Base-by-base conservation (phyloP, 2,797 vertebrate genomes). In the Salarias fasciatus region DNA sequence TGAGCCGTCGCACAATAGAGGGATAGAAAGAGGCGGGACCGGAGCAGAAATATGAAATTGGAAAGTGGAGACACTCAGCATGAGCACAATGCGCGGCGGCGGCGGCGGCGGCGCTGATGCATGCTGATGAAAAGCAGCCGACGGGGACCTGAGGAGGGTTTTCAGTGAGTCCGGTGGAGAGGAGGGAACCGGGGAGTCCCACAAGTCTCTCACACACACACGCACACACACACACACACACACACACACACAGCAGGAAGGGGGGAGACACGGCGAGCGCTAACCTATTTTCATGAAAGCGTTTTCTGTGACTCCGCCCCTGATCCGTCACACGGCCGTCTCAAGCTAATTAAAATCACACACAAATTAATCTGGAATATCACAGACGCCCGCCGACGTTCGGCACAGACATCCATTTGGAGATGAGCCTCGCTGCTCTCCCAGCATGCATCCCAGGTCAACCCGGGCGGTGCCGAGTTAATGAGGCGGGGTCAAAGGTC, bases 71-170 rank as follows among this genome's bases (percentile, higher is more conserved):
- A 75, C 63, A 57, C 76, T 71, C 80, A 36, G 72, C 43, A 48
- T 62, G 72, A 77, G 53, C 5, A 6, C 4, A 68, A 62, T 36
- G 4, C 48, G 9, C 12, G 9, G 30, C 47, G 47, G 38, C 33
- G 1, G 33, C 3, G 3, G 4, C 9, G 35, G 4, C 35, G 5
- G 35, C 9, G 35, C 50, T 51, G 67, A 74, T 65, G 66, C 63
- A 73, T 84, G 76, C 80, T 77, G 88, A 88, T 86, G 76, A 81
- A 89, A 83, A 79, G 67, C 84, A 83, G 74, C 83, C 59, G 69
- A 85, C n/a, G n/a, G 59, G 44, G 53, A 69, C 48, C 61, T 15
- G 75, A 85, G 75, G 81, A 87, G 78, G 55, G 31, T n/a, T n/a
- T n/a, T n/a, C n/a, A 61, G 45, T 49, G 38, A 45, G 35, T 58